Conservation (phyloP, 2,888 invertebrate species). For the Noctua comes region DNA sequence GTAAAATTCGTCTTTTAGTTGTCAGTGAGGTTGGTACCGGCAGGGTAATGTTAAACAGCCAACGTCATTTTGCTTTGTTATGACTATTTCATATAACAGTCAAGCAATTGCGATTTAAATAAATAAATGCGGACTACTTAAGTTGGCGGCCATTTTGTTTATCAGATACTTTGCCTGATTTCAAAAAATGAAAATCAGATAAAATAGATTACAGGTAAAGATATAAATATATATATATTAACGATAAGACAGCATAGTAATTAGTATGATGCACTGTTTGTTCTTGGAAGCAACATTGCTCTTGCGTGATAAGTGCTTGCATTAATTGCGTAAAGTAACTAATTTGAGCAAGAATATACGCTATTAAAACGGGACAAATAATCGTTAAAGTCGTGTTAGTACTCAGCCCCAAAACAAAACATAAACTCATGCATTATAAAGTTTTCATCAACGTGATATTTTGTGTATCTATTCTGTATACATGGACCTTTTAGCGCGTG, state of each 20-base stretch:
- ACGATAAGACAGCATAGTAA: slow-evolving; percentile 11
- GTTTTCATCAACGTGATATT: background rate
- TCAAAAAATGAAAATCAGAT: background rate
- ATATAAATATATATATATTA: slow-evolving; percentile 17
- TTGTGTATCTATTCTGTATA: background rate
- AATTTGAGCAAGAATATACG: slow-evolving; percentile 16
- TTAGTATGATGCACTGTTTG: slow-evolving; percentile 5
- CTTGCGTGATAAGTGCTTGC: background rate
- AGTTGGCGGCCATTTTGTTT: no score
- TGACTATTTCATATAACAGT: no score
- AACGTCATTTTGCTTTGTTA: no score
- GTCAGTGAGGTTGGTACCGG: background rate
- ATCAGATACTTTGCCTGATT: no score
- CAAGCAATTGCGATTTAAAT: no score
- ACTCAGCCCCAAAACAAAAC: slow-evolving; percentile 5
- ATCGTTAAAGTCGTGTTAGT: slow-evolving; percentile 9
- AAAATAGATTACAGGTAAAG: background rate
- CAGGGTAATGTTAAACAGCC: background rate
- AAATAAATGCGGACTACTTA: no score
- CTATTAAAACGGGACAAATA: slow-evolving; percentile 8
- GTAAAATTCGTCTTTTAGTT: slow-evolving; percentile 7
- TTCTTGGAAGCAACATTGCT: slow-evolving; percentile 22
- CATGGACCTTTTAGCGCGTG: background rate
- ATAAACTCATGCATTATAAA: background rate
- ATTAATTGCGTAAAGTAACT: slow-evolving; percentile 27